Evolutionary conservation across 1,140 invertebrate genomes (phyloP).

Genomic region (Lepidotrigona ventralis): DNA sequence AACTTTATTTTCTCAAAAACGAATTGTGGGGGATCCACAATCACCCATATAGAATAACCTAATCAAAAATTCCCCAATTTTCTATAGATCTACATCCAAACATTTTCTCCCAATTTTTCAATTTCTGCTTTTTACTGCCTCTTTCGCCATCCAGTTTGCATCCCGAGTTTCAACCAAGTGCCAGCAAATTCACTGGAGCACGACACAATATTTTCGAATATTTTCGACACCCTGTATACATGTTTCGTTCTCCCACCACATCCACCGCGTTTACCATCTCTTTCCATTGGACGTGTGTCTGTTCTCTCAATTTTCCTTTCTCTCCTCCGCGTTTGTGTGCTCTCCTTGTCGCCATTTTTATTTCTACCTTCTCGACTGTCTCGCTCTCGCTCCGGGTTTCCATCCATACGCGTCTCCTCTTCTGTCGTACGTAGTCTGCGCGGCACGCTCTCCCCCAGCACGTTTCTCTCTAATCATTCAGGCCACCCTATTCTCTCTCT

Average conservation of each 20-base stretch:
- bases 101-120: too few species aligned
- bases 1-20: too few species aligned
- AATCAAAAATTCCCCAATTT: too few species aligned
- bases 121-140: too few species aligned
- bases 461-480: conserved; percentile 26
- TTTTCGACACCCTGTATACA: conserved; percentile 28
- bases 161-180: too few species aligned
- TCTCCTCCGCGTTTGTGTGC: neutral
- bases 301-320: conserved; percentile 18
- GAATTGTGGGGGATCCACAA: too few species aligned
- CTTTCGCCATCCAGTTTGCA: too few species aligned
- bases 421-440: neutral
- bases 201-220: neutral
- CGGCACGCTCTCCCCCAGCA: too few species aligned
- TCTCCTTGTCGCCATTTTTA: conserved; percentile 39
- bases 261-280: neutral
- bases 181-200: too few species aligned
- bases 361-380: neutral
- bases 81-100: too few species aligned
- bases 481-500: conserved; percentile 11
- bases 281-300: neutral
- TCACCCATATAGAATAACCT: too few species aligned
- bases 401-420: neutral
- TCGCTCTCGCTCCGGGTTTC: neutral
- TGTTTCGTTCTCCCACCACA: neutral